A percentile compares a stretch with the other conserved stretches of the same genome.
Conservation (phyloP, 2,113 vertebrate genomes). For the Amphiprion ocellaris region DNA sequence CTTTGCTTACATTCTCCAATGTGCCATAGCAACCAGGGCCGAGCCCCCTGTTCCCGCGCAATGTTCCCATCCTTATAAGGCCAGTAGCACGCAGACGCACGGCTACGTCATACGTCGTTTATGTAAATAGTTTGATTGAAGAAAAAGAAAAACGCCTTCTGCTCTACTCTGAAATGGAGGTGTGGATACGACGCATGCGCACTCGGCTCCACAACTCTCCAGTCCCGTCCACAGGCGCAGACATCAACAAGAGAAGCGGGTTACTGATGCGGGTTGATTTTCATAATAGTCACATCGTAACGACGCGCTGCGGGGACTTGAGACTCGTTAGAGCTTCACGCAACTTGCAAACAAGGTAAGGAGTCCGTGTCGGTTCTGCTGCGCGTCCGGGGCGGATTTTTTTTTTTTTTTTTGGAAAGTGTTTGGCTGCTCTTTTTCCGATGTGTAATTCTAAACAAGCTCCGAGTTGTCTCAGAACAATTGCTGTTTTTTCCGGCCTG, state of each 20-base stretch:
- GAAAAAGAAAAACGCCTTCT: constrained; percentile 83
- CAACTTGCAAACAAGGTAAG: constrained; percentile 71
- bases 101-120: constrained; percentile 82
- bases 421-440: constrained; percentile 4
- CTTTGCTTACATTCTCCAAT: constrained; percentile 78
- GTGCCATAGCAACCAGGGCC: constrained; percentile 85
- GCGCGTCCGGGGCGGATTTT: neutral
- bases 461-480: constrained; percentile 69
- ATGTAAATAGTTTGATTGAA: constrained; percentile 88
- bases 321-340: constrained; percentile 38
- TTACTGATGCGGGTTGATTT: constrained; percentile 73
- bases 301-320: constrained; percentile 37
- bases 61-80: constrained; percentile 90
- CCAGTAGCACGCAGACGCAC: constrained; percentile 85
- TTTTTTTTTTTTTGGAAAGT: constrained; percentile 8
- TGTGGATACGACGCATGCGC: constrained; percentile 88
- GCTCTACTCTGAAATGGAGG: constrained; percentile 84
- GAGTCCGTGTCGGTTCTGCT: neutral
- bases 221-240: constrained; percentile 79
- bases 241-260: constrained; percentile 83
- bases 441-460: constrained; percentile 63
- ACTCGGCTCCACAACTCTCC: constrained; percentile 74
- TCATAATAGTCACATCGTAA: constrained; percentile 59
- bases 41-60: constrained; percentile 89
- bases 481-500: constrained; percentile 53